phyloP scores from a whole-genome alignment of 2,888 invertebrate species.

The Bombylius major region DNA sequence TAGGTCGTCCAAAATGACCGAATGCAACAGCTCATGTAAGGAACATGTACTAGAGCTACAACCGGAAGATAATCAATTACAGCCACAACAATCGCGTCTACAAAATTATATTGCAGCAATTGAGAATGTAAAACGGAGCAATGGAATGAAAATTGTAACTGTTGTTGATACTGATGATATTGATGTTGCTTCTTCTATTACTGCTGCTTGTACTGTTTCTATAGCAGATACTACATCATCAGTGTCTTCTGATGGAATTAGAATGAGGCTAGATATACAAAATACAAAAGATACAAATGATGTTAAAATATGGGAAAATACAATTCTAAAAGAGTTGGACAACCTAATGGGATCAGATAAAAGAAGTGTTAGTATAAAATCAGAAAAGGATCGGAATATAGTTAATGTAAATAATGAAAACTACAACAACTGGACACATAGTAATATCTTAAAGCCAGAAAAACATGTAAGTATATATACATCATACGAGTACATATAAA shows the following conservation, averaged over 20 bases:
- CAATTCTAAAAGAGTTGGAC: constrained; percentile 36
- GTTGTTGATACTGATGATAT: neutral
- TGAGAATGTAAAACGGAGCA: neutral
- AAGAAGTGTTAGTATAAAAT: neutral
- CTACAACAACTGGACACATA: constrained; percentile 12
- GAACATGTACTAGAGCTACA: neutral
- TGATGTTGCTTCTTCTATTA: neutral
- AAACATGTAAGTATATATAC: constrained; percentile 35
- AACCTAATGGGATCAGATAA: constrained; percentile 34
- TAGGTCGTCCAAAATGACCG: too few relatives aligned
- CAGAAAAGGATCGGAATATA: neutral
- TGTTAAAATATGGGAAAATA: constrained; percentile 36
- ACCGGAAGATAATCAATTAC: neutral
- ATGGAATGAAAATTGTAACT: neutral
- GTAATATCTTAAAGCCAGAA: constrained; percentile 32
- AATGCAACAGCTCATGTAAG: neutral
- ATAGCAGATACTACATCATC: neutral
- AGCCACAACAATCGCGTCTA: neutral
- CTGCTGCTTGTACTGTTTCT: too few relatives aligned
- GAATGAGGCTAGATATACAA: neutral
- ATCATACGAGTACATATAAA: too few relatives aligned
- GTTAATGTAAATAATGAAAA: neutral
- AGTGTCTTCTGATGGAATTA: neutral
- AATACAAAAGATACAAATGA: constrained; percentile 19
- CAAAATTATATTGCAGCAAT: neutral